A percentile compares a stretch with the other conserved stretches of the same genome.
phyloP scores from a whole-genome alignment of 2,888 invertebrate species.

The Scaptomyza caliginosa region DNA sequence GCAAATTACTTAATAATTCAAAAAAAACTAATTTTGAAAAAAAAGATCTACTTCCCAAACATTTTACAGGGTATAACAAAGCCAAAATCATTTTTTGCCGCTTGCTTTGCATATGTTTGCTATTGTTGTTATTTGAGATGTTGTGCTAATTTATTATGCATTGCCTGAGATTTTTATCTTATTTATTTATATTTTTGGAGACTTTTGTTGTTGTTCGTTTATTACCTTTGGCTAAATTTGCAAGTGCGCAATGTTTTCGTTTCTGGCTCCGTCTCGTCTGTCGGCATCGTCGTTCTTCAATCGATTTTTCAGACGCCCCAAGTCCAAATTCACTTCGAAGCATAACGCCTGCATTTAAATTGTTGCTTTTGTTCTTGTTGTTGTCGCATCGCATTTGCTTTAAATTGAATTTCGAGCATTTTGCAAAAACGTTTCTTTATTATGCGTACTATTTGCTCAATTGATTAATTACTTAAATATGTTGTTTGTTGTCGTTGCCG shows the following conservation, averaged over 20 bases:
- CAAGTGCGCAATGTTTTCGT: constrained; percentile 49
- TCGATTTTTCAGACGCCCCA: constrained; percentile 71
- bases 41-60: no score
- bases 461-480: constrained; percentile 38
- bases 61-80: constrained; percentile 9
- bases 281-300: constrained; percentile 49
- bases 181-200: background rate
- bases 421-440: constrained; percentile 22
- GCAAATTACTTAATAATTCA: no score
- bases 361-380: constrained; percentile 19
- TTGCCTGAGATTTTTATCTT: background rate
- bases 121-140: constrained; percentile 4
- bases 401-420: constrained; percentile 31
- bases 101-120: constrained; percentile 33
- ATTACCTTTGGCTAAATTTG: constrained; percentile 65
- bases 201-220: background rate
- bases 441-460: constrained; percentile 16
- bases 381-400: constrained; percentile 4
- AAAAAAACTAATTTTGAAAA: no score
- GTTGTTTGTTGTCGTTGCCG: constrained; percentile 14
- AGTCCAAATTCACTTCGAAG: constrained; percentile 40
- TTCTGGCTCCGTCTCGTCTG: constrained; percentile 31
- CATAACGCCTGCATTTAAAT: constrained; percentile 39
- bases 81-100: constrained; percentile 24
- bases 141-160: constrained; percentile 42